Evolutionary conservation across 2,797 vertebrate species (phyloP).

Genomic region (Dryobates pubescens): DNA sequence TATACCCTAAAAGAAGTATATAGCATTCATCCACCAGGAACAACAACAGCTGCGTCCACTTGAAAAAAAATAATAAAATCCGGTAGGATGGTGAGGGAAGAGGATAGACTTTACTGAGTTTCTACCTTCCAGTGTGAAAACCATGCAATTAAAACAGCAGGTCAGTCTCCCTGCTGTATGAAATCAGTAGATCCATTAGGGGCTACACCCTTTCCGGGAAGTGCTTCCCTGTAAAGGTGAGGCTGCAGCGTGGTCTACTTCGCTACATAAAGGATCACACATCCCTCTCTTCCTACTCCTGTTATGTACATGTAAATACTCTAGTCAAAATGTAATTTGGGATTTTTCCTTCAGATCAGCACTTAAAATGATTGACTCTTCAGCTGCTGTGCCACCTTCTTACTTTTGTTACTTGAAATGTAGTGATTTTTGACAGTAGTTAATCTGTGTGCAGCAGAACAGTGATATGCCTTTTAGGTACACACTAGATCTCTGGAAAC

Average conservation of each 20-base stretch:
- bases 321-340: not conserved
- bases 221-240: constrained; percentile 1
- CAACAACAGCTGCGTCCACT: not conserved
- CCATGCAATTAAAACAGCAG: not conserved
- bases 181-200: not conserved
- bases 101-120: not conserved
- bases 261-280: not conserved
- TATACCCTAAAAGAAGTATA: not conserved
- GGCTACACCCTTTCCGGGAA: constrained; percentile 46
- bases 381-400: not conserved
- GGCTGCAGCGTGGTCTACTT: not conserved
- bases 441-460: not conserved
- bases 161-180: not conserved
- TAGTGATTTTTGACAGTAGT: not conserved
- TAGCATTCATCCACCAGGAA: not conserved
- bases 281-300: not conserved
- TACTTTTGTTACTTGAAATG: not conserved
- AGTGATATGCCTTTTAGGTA: not conserved
- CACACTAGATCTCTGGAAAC: not conserved
- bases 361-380: not conserved
- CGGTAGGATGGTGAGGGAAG: not conserved
- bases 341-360: not conserved
- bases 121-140: not conserved
- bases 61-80: not conserved
- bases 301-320: not conserved